A percentile compares a stretch with the other conserved stretches of the same genome.
Evolutionary conservation across 2,797 vertebrate genomes (phyloP).

Genomic region (Premnoplex brunnescens): DNA sequence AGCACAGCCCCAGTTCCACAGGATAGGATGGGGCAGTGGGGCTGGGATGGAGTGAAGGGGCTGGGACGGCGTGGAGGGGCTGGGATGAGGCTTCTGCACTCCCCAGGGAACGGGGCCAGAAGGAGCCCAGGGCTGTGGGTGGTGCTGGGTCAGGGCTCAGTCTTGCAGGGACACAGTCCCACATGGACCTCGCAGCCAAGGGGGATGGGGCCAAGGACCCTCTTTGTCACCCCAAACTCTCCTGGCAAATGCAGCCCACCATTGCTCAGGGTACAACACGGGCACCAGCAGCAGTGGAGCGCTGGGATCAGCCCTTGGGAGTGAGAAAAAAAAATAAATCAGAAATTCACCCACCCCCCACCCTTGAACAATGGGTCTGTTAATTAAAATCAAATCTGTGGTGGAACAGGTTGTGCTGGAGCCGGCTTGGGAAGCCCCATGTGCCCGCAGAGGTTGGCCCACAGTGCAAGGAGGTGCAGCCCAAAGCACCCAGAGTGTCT

Average conservation of each 20-base stretch:
- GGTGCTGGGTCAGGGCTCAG: not conserved
- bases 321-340: not conserved
- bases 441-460: not conserved
- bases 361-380: slow-evolving; percentile 34
- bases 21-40: not conserved
- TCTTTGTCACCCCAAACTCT: accelerated
- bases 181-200: accelerated
- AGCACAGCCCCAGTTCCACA: not conserved
- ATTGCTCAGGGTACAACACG: accelerated
- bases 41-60: not conserved
- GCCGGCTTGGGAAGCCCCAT: not conserved
- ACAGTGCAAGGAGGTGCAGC: not conserved
- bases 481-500: not conserved
- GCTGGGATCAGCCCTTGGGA: not conserved
- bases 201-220: not conserved
- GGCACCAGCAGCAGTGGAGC: not conserved
- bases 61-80: not conserved
- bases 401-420: slow-evolving; percentile 60
- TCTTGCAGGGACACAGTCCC: not conserved
- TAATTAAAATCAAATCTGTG: slow-evolving; percentile 52
- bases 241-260: not conserved
- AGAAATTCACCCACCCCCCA: not conserved
- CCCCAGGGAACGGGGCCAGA: accelerated
- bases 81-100: not conserved
- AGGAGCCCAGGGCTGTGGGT: accelerated